Conservation (phyloP, 1,140 invertebrate genomes). For the Drosophila parvula region DNA sequence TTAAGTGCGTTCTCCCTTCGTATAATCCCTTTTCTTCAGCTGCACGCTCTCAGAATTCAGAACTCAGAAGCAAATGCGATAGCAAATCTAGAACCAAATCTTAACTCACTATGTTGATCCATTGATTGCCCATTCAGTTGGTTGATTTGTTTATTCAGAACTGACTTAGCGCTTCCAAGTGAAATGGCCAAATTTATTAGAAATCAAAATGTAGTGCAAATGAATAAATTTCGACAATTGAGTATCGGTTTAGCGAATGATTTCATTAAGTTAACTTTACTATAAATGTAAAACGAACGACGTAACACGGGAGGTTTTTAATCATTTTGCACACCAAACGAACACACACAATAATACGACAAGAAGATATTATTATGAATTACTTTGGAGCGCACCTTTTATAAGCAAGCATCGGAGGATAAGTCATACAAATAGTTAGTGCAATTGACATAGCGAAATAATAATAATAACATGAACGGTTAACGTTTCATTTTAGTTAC, state of each 20-base stretch:
- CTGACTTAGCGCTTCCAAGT: slow-evolving; percentile 82
- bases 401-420: slow-evolving; percentile 44
- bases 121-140: slow-evolving; percentile 51
- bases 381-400: slow-evolving; percentile 75
- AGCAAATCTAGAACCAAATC: slow-evolving; percentile 14
- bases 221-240: slow-evolving; percentile 51
- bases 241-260: slow-evolving; percentile 55
- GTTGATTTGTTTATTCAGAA: slow-evolving; percentile 69
- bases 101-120: slow-evolving; percentile 35
- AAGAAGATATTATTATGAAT: slow-evolving; percentile 33
- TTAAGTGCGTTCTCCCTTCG: slow-evolving; percentile 55
- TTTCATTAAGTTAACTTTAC: slow-evolving; percentile 57
- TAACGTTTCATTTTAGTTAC: slow-evolving; percentile 68
- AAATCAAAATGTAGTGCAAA: slow-evolving; percentile 64
- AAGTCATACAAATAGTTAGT: slow-evolving; percentile 70
- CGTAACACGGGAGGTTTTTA: slow-evolving; percentile 34
- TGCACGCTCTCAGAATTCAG: slow-evolving; percentile 29
- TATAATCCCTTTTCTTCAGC: slow-evolving; percentile 2
- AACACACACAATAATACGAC: slow-evolving; percentile 28
- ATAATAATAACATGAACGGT: slow-evolving; percentile 46
- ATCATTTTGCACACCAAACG: slow-evolving; percentile 67
- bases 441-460: slow-evolving; percentile 60
- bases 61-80: slow-evolving; percentile 10
- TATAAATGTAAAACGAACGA: slow-evolving; percentile 32
- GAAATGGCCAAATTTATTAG: slow-evolving; percentile 83